Conservation (phyloP, 2,113 vertebrate genomes). For the Bufo bufo region DNA sequence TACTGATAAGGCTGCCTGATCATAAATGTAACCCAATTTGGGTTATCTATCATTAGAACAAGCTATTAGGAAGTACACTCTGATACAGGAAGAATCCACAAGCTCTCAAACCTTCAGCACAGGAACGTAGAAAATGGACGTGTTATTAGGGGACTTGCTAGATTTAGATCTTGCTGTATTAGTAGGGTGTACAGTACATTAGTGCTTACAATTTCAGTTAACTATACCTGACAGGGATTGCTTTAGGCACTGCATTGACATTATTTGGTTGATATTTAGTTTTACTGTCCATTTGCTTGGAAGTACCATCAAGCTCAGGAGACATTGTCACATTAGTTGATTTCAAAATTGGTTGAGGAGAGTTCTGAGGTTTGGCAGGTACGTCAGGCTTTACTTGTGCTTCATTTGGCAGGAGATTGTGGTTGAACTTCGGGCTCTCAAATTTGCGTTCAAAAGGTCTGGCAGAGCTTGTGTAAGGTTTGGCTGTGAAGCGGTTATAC, state of each 20-base stretch:
- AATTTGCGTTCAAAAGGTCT: constrained; percentile 96
- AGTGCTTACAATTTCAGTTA: neutral
- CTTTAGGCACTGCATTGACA: constrained; percentile 88
- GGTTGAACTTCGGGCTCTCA: constrained; percentile 97
- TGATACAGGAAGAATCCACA: too few species aligned
- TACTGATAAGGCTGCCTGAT: too few species aligned
- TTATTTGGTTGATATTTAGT: constrained; percentile 95
- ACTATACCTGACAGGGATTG: constrained; percentile 92
- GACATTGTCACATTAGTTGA: constrained; percentile 82
- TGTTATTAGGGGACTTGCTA: neutral
- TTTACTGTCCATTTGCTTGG: constrained; percentile 84
- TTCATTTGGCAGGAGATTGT: constrained; percentile 95
- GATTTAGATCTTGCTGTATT: neutral
- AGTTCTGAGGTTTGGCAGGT: constrained; percentile 75
- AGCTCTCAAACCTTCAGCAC: neutral
- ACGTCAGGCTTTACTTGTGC: constrained; percentile 80
- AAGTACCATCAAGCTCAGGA: constrained; percentile 85
- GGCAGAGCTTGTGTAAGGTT: constrained; percentile 83
- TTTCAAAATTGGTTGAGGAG: constrained; percentile 74
- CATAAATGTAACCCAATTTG: too few species aligned
- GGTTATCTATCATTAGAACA: too few species aligned
- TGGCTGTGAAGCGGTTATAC: constrained; percentile 85
- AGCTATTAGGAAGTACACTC: too few species aligned
- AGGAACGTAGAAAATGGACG: neutral
- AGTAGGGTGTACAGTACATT: neutral